phyloP scores from a whole-genome alignment of 2,113 vertebrate species.

The Hemiscyllium ocellatum region DNA sequence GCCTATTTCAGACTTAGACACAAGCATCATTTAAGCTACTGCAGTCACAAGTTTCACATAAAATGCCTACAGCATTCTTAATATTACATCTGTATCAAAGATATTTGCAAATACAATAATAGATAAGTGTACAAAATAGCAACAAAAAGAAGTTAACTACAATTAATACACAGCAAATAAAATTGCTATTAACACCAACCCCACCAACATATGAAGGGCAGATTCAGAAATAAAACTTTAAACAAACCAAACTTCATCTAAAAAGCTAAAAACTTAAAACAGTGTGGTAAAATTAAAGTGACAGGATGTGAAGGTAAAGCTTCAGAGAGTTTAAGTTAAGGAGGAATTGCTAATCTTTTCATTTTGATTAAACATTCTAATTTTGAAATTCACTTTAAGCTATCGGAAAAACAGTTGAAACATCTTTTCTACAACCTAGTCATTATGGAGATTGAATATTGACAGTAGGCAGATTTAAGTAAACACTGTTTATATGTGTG shows the following conservation, averaged over 20 bases:
- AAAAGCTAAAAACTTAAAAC: neutral
- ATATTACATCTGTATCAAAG: neutral
- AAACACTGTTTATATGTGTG: slow-evolving; percentile 41
- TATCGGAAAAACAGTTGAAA: neutral
- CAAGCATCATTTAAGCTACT: neutral
- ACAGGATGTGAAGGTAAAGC: neutral
- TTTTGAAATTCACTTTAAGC: neutral
- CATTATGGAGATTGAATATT: neutral
- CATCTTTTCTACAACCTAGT: neutral
- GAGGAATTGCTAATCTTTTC: neutral
- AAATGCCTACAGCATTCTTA: neutral
- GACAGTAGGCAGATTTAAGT: neutral
- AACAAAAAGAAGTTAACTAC: neutral
- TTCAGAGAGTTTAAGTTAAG: slow-evolving; percentile 12
- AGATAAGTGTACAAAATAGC: neutral
- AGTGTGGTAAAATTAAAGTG: neutral
- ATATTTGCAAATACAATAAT: neutral
- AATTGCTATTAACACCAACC: neutral
- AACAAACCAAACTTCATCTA: neutral
- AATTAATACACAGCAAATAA: neutral
- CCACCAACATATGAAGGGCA: neutral
- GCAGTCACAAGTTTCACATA: neutral
- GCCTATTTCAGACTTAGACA: neutral
- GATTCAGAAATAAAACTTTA: neutral
- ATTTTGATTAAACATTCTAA: slow-evolving; percentile 9